Base-by-base conservation (phyloP, 2,113 vertebrate genomes). In the Corapipo altera region DNA sequence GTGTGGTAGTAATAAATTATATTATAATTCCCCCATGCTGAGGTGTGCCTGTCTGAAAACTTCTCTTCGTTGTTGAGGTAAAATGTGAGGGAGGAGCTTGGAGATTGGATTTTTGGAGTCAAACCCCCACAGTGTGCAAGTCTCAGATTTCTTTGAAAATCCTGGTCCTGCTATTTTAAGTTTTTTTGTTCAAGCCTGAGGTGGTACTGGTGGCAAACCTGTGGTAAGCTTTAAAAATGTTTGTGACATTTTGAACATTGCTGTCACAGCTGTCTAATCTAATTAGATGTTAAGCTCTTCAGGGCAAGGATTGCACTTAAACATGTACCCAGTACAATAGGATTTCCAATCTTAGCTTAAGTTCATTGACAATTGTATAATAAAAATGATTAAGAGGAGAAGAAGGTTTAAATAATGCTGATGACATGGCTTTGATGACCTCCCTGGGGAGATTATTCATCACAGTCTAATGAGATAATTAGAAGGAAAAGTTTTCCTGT, bases 391-490 rank as follows among this genome's bases (percentile, higher is more conserved):
- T 88, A 95, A 70, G 62, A 94, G 15, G 18, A 10, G 33, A 35
- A 90, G 43, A 89, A 82, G 8, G 22, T 73, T 96, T 95, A 88
- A 91, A 52, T 88, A 93, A 93, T 43, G 11, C 9, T 80, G 46
- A 61, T 91, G 67, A 91, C 41, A 66, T 70, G 41, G 23, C 33
- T 90, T 85, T 67, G 51, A 93, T 85, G 74, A 79, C 67, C 41
- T 94, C 71, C 71, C 43, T 54, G 19, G 27, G 62, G 71, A 82
- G 21, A 73, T 70, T 88, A 62, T 94, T 88, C 46, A 93, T 88
- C 74, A 91, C 9, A 73, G 30, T 54, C 9, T 94, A 91, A 89
- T 85, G 71, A 95, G 62, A 82, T 83, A 62, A 76, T 96, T 88
- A 94, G 14, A 9, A 82, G 14, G 20, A 92, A 85, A 87, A 85